Evolutionary conservation across 2,113 vertebrate species (phyloP), one percentile per base, ranked within the genome.

Genomic region (Cygnus buccinator): DNA sequence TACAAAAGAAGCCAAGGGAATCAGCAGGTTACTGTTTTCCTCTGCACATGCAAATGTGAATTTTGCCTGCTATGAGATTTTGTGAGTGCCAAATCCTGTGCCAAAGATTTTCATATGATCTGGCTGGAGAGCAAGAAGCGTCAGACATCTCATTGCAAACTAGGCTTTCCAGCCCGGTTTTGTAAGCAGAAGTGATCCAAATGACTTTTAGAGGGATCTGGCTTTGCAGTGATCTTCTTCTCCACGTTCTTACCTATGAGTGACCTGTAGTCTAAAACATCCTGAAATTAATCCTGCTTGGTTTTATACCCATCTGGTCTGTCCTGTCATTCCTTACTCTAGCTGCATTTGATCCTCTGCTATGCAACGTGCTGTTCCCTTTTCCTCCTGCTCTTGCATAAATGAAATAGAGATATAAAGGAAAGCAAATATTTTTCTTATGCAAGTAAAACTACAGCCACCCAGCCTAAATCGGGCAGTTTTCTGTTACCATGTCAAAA

Each of bases 21-120:
- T 63, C 90, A 59, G 85, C 88, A 94, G 94, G 94, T 88, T 77
- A 31, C 78, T 77, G 59, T 63, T 95, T 93, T 66, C 87, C 94
- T 81, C 90, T 88, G 85, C 93, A 54, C 94, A 96, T 88, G 92
- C 79, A 95, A 93, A 96, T 57, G 79, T 63, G 88, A 71, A 16
- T 89, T 90, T 81, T 65, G 74, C 92, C 93, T 78, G 95, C 79
- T 65, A 90, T 14, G 90, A 96, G 90, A 59, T 84, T 81, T 12
- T 9, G 6, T 2, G 65, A 95, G 83, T 75, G 86, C 92, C 94
- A 96, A 95, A 63, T 2, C 72, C 90, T 65, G 61, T 93, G 95
- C 96, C 95, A 96, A 86, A 81, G 76, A 66, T 72, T 96, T 90
- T 92, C 95, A 90, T 84, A 39, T 90, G 92, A 92, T 95, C 95